Evolutionary conservation across 2,797 vertebrate genomes (phyloP), one percentile per base, ranked within the genome.

Genomic region (Girardinus metallicus): DNA sequence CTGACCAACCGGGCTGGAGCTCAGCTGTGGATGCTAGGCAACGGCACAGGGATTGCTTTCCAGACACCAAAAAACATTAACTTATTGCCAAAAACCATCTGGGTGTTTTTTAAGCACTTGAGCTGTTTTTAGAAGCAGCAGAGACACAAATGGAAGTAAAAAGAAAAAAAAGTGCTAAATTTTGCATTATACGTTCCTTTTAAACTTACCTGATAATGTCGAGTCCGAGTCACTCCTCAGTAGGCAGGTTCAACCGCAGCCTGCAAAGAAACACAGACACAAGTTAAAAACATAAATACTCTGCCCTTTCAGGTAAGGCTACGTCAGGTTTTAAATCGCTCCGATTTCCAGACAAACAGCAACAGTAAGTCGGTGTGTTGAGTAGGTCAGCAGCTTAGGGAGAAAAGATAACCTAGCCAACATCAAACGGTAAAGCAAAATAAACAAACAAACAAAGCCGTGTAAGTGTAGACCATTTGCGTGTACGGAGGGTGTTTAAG

Each of bases 181-280:
- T 51, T 23, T 51, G 21, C 21, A 26, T 51, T 23, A 51, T 51
- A 23, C 8, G 21, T 51, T 51, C 21, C 15, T 5, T 73, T 41
- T 2, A 0, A 36, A 0, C 76, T 83, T 64, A 92, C 90, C 90
- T 86, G 82, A 81, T 55, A 77, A 3, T 1, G 84, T 79, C 0
- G 57, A 0, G 71, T 80, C 74, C 12, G 73, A 44, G 79, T 81
- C 29, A 44, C 57, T 89, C 47, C 76, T 71, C 68, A 72, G 81
- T 66, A 44, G 70, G 73, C 49, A 13, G 77, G 60, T 66, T 73
- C 55, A 44, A 72, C 53, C 53, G 74, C 87, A 81, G 83, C 86
- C 90, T 89, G 83, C 55, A 81, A 46, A 84, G n/a, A 85, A 31
- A 79, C 26, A 81, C 9, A 74, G 44, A 0, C 36, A 26, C 0